Evolutionary conservation across 2,113 vertebrate species (phyloP), one percentile per base, ranked within the genome.

Genomic region (Dasypus novemcinctus): DNA sequence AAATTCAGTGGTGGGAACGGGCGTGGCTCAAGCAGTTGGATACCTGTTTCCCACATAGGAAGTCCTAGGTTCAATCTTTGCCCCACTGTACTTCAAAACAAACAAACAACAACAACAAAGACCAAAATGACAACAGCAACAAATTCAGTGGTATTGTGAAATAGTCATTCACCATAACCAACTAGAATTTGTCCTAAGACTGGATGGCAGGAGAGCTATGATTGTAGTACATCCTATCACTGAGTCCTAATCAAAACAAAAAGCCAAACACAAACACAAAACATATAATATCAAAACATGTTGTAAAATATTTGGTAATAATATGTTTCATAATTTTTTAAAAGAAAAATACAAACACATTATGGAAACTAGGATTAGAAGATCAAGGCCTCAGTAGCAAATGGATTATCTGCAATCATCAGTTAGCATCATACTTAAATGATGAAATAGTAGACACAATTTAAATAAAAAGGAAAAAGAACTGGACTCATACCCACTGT

Each of bases 111-210:
- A 9, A 49, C 46, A 49, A 49, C 46, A 49, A 49, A 49, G 11
- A 49, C 46, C 46, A 49, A 49, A 49, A 49, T 11, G 8, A 49
- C 46, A 49, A 49, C 46, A 49, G 11, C 46, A 49, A 49, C 38
- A 93, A 92, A 95, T 93, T 78, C 61, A 76, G 38, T 29, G 57
- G 2, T 78, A 66, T 94, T 78, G 88, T 83, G 41, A 75, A 38
- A 66, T 86, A 87, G 59, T 90, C 63, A 72, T 21, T 18, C 38
- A 36, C 78, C 31, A 38, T 52, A 66, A 85, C 75, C 43, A 84
- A 84, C 11, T 27, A 59, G 54, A 25, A 82, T 91, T 90, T 75
- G 41, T 63, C 20, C 57, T 92, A 41, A 95, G 78, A 95, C 74
- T 74, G 29, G 72, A 95, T 89, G 33, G 8, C 57, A 80, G 72